phyloP scores from a whole-genome alignment of 2,797 vertebrate species.

The Crocodylus rhombifer region DNA sequence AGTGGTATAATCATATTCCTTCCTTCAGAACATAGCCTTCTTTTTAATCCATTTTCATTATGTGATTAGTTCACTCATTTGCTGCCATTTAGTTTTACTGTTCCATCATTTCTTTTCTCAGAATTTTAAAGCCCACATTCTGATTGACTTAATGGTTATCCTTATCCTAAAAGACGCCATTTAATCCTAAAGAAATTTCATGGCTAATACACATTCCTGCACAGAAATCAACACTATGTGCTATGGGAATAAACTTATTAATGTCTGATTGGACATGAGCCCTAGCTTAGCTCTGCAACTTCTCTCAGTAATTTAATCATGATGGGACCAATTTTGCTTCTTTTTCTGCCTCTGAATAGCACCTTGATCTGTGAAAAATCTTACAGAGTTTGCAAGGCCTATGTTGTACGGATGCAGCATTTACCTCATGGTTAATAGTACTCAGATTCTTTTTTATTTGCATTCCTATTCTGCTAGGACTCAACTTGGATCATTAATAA shows the following conservation, averaged over 20 bases:
- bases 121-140: neutral
- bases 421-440: neutral
- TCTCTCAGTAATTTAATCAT: neutral
- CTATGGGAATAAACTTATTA: neutral
- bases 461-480: neutral
- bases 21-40: neutral
- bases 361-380: neutral
- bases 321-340: neutral
- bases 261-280: neutral
- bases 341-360: neutral
- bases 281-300: neutral
- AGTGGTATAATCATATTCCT: neutral
- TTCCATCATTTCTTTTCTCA: neutral
- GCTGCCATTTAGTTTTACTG: neutral
- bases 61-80: neutral
- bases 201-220: neutral
- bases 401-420: neutral
- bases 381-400: neutral
- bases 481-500: neutral
- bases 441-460: neutral
- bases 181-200: constrained; percentile 14
- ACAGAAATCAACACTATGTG: neutral
- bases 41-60: neutral
- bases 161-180: neutral
- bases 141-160: neutral